Percentiles rank a stretch among this genome's conserved stretches.
Evolutionary conservation across 1,140 invertebrate species (phyloP).

Genomic region (Helicoverpa armigera): DNA sequence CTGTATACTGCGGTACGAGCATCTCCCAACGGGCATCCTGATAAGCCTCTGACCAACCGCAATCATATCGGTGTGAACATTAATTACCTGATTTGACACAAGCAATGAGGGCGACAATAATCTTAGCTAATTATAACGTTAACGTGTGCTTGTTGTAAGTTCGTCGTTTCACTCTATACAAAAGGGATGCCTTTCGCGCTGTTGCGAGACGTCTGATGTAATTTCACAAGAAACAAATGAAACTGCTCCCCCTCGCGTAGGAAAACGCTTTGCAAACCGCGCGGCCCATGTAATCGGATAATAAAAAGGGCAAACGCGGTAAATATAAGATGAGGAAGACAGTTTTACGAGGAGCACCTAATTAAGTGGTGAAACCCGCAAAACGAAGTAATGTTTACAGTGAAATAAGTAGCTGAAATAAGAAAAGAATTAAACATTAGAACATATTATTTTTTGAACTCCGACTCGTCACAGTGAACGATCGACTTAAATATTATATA

Average conservation of each 20-base stretch:
- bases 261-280: conserved; percentile 82
- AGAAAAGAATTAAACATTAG: conserved; percentile 22
- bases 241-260: conserved; percentile 82
- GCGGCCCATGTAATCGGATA: conserved; percentile 86
- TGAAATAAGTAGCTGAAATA: conserved; percentile 67
- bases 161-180: conserved; percentile 59
- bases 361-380: conserved; percentile 86
- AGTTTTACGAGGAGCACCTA: conserved; percentile 86
- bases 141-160: conserved; percentile 64
- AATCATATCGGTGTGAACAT: conserved; percentile 82
- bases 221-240: conserved; percentile 86
- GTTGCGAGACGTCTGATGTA: conserved; percentile 68
- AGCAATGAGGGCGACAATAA: conserved; percentile 70
- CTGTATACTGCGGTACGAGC: conserved; percentile 56
- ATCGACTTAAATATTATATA: too few species aligned
- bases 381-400: conserved; percentile 81
- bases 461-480: too few species aligned
- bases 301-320: conserved; percentile 87
- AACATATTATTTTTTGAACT: too few species aligned
- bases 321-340: conserved; percentile 87
- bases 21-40: conserved; percentile 73
- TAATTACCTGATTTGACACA: conserved; percentile 75
- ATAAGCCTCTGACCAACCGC: conserved; percentile 75
- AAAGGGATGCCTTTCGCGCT: conserved; percentile 20
- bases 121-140: conserved; percentile 75